Evolutionary conservation across 2,888 invertebrate species (phyloP).

Genomic region (Pinctada fucata): DNA sequence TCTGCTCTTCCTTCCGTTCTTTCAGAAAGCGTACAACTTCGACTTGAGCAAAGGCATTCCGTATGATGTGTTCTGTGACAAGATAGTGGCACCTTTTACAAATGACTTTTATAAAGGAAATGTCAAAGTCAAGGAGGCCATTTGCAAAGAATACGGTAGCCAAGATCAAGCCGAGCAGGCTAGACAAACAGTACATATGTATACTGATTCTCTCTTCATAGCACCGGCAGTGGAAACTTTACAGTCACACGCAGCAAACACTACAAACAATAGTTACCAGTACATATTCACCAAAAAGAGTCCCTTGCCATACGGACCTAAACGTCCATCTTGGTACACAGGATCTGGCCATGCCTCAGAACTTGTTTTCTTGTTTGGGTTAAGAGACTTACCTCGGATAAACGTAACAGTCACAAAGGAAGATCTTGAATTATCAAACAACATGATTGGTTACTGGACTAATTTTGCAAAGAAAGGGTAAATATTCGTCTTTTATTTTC

Average conservation of each 20-base stretch:
- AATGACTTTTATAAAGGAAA: slow-evolving; percentile 12
- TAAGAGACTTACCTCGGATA: not conserved
- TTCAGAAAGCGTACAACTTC: slow-evolving; percentile 16
- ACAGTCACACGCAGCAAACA: slow-evolving; percentile 19
- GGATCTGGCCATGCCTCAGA: slow-evolving; percentile 35
- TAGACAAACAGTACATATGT: slow-evolving; percentile 23
- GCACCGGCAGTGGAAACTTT: slow-evolving; percentile 13
- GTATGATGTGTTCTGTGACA: slow-evolving; percentile 12
- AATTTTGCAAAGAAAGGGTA: slow-evolving; percentile 47
- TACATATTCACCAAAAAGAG: slow-evolving; percentile 24
- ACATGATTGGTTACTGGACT: slow-evolving; percentile 32
- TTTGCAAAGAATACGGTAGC: slow-evolving; percentile 19
- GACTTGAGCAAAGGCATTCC: slow-evolving; percentile 25
- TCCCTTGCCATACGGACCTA: slow-evolving; percentile 1
- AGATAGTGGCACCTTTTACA: slow-evolving; percentile 2
- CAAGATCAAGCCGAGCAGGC: slow-evolving; percentile 14
- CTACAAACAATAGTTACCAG: slow-evolving; percentile 12
- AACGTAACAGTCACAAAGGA: slow-evolving; percentile 4
- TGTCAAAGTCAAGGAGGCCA: slow-evolving; percentile 6
- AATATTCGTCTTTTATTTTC: no score
- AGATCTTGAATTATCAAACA: slow-evolving; percentile 14
- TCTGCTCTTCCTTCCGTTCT: not conserved
- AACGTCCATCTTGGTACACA: slow-evolving; percentile 25
- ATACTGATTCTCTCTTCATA: slow-evolving; percentile 26
- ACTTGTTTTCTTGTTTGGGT: slow-evolving; percentile 29